Base-by-base conservation (phyloP, 1,140 invertebrate genomes). In the Drosophila repletoides region DNA sequence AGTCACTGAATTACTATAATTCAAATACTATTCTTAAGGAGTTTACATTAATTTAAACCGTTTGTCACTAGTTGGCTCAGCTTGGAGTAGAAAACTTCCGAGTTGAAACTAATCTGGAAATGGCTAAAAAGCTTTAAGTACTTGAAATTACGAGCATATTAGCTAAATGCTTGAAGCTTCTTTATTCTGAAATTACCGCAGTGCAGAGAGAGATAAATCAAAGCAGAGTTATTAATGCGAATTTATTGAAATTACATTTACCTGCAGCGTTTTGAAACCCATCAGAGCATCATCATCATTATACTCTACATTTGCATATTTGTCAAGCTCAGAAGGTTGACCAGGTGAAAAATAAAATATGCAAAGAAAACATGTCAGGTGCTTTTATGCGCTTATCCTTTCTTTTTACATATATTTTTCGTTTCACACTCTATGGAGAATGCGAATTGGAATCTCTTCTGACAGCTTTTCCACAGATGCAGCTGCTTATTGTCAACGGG, bases 401-500 rank as follows among this genome's bases (percentile, higher is more conserved):
- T n/a, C n/a, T n/a, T n/a, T n/a, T n/a, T n/a, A 26, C 31, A 6
- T 31, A 12, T 34, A 61, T 14, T 46, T 21, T 43, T 12, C 12
- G n/a, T n/a, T n/a, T 19, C 36, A 49, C 21, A 31, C 43, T 26
- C 41, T 31, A 68, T 60, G 51, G 71, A 52, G 63, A 69, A 70
- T 70, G 28, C 21, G 46, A 71, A 68, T 49, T 51, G 63, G 38
- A 74, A 58, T 72, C 45, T 63, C 48, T 69, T 49, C 22, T 69
- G 63, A 58, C 45, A 52, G 10, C 22, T 52, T 43, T 34, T 12
- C 22, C 31, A 15, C 15, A 14, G 41, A 33, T 67, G 65, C 33
- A 52, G 46, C 40, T 41, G 51, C 24, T 53, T 65, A 74, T 74
- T 79, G 65, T 79, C 65, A 69, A 40, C 64, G 41, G 21, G 63